Evolutionary conservation across 2,113 vertebrate genomes (phyloP).

Genomic region (Euleptes europaea): DNA sequence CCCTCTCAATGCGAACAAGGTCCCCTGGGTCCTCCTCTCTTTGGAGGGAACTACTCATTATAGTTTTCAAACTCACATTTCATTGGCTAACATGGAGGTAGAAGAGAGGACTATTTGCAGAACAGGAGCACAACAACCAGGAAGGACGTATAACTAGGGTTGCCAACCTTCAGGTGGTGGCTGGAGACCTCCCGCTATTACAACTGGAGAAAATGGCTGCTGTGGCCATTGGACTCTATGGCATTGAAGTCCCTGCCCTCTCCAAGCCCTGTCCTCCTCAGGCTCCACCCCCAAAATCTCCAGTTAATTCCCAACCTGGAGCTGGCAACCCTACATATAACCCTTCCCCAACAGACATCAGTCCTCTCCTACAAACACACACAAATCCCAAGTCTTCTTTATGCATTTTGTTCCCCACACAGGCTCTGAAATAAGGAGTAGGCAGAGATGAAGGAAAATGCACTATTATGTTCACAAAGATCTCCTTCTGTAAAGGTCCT

Average conservation of each 20-base stretch:
- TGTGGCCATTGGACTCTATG: no score
- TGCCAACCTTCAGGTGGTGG: no score
- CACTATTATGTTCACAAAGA: neutral
- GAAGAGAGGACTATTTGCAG: neutral
- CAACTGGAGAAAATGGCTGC: no score
- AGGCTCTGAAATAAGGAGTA: neutral
- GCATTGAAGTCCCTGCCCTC: no score
- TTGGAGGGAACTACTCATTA: neutral
- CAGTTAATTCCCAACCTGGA: no score
- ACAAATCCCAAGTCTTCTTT: neutral
- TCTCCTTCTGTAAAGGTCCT: neutral
- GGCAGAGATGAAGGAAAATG: neutral
- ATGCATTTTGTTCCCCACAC: neutral
- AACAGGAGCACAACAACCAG: neutral
- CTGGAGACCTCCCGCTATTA: no score
- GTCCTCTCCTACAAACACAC: neutral
- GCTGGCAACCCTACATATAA: no score
- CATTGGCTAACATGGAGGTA: neutral
- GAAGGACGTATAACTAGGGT: no score
- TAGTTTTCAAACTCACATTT: neutral
- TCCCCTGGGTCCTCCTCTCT: neutral
- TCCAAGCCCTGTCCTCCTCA: no score
- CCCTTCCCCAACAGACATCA: neutral
- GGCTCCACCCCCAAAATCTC: no score
- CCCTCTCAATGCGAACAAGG: no score